Evolutionary conservation across 2,113 vertebrate species (phyloP), one percentile per base, ranked within the genome.

Genomic region (Rhea americana): DNA sequence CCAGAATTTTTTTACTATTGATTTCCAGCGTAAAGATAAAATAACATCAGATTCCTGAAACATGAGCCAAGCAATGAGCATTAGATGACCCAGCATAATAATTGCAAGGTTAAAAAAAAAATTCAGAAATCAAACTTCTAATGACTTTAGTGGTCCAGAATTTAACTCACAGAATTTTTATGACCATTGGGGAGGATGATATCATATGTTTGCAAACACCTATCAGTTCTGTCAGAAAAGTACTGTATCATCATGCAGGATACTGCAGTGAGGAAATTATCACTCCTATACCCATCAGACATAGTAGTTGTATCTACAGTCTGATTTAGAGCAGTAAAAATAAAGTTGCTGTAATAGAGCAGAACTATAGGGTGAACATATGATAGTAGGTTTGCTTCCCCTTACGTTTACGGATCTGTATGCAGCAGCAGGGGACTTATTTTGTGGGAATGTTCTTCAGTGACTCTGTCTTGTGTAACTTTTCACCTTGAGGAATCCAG

Each of bases 401-500:
- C 35, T 18, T 32, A 30, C 26, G 24, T 51, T 41, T 51, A 15
- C 32, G 59, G 73, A 30, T 32, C 47, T 51, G 26, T 62, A 19
- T 76, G 43, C 18, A 63, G 35, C 35, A 32, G 47, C 26, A 51
- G 59, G 35, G 17, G 61, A 39, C 21, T 58, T 41, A 24, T 26
- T 65, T 56, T 45, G 16, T 12, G n/a, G 37, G 55, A 58, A 35
- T 51, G 24, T 82, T 87, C 77, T 78, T 90, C 32, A 47, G 30
- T 94, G 75, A 75, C 80, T 90, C 90, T 91, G 17, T 35, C n/a
- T 32, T 89, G 72, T 35, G 15, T 78, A 41, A 65, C 89, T 78
- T 32, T 93, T 95, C 68, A 90, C 82, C 84, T 87, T n/a, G 28
- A 53, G 82, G 58, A 26, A 73, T 89, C 59, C 39, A 87, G 75